Base-by-base conservation (phyloP, 2,113 vertebrate species). In the Potamarius usumacintae region DNA sequence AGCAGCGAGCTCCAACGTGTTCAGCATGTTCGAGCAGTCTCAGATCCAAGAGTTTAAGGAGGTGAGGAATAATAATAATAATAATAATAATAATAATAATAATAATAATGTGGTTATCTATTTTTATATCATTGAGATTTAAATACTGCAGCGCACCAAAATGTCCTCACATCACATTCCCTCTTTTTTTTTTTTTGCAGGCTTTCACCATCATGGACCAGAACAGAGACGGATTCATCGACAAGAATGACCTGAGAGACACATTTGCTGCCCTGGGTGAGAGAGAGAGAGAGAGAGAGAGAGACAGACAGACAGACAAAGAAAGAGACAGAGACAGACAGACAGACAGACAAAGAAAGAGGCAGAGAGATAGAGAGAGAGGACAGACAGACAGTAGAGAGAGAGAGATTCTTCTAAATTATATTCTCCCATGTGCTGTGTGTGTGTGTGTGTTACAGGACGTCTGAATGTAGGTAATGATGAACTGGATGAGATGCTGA, bases 31-130 rank as follows among this genome's bases (percentile, higher is more conserved):
- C 86, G 97, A 98, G 91, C 97, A 98, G 94, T 95, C 95, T 14
- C 97, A 97, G 95, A 98, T 98, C 87, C 97, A 98, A 91, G 97
- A 98, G 93, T 97, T 98, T 92, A 98, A 97, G 91, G 97, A 98
- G 96, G 97, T 97, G 82, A 81, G 93, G 50, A 48, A 25, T 11
- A 27, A 48, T 12, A 62, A 30, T 5, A 82, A 74, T 92, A 65
- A 65, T 7, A 83, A 34, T 0, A 96, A 97, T 93, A 20, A 30
- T 10, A 65, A n/a, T 65, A 11, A 65, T 69, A 34, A 67, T 14
- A 14, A 7, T 34, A 42, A 42, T 69, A 6, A 69, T 17, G 12
- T 5, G 0, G 2, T 12, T 7, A 63, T 63, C 20, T 14, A 12
- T 67, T 25, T 63, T 27, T 27, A 27, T 27, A 11, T 67, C 7